Evolutionary conservation across 2,888 invertebrate genomes (phyloP).

Genomic region (Drosophila melanocephala): DNA sequence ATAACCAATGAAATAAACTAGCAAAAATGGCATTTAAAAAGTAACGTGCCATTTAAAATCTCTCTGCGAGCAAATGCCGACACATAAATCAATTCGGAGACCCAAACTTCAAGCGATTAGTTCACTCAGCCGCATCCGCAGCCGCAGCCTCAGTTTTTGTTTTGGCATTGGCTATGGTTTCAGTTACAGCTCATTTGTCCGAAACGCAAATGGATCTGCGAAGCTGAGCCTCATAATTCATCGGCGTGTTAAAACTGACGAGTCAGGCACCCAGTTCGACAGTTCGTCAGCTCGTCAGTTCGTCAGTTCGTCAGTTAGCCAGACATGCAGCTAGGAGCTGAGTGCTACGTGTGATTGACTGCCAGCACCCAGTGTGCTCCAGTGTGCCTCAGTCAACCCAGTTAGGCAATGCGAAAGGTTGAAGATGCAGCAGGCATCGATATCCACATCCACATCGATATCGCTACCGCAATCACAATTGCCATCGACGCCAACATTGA

Average conservation of each 20-base stretch:
- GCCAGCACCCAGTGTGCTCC: conserved; percentile 20
- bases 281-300: neutral
- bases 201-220: conserved; percentile 12
- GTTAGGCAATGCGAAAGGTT: conserved; percentile 50
- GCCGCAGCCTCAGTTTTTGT: conserved; percentile 1
- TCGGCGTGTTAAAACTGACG: conserved; percentile 26
- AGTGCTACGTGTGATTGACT: conserved; percentile 74
- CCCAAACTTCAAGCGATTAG: conserved; percentile 10
- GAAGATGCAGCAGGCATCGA: conserved; percentile 36
- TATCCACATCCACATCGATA: conserved; percentile 2
- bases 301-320: neutral
- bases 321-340: conserved; percentile 39
- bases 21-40: conserved; percentile 49
- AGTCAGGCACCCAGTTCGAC: neutral
- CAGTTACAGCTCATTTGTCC: conserved; percentile 55
- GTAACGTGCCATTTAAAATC: conserved; percentile 55
- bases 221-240: conserved; percentile 58
- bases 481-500: conserved; percentile 8
- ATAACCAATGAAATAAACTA: conserved; percentile 18
- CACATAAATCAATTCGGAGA: conserved; percentile 61
- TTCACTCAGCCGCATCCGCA: neutral
- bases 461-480: neutral
- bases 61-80: conserved; percentile 46
- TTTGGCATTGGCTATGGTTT: conserved; percentile 16
- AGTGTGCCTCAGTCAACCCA: conserved; percentile 18